Base-by-base conservation (phyloP, 1,140 invertebrate species). In the Drosophila kanapiae region DNA sequence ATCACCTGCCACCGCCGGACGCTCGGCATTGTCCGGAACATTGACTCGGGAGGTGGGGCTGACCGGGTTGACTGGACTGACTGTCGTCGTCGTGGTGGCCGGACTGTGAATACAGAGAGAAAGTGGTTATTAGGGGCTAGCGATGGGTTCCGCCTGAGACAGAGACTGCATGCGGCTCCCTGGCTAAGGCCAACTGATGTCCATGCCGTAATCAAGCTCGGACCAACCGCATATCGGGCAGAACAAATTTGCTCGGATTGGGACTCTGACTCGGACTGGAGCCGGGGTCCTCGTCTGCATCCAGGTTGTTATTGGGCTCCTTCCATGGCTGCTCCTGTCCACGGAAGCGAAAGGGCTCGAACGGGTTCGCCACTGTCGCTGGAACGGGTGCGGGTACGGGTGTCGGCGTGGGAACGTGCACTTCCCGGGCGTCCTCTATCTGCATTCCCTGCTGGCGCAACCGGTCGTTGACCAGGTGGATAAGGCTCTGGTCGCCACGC, bases 361-460 rank as follows among this genome's bases (percentile, higher is more conserved):
- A 74, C 3, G 70, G 70, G 11, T 74, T 70, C 8, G 29, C 37
- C 13, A 72, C 27, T 10, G n/a, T 9, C 7, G 40, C 47, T n/a
- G 49, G 49, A 18, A 6, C 27, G 11, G 63, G 31, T 3, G 9
- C 1, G 4, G 42, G 18, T 7, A 43, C 6, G 14, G 38, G 10
- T 7, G 27, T 33, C 16, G 33, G 33, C 4, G 13, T 18, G 47
- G 47, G 9, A 5, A 49, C 4, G 0, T 35, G 43, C 3, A 75
- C 69, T n/a, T 68, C 54, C 11, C 45, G 31, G 2, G 80, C 80
- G 0, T 67, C 38, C 35, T 75, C 64, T 18, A 87, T 83, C 1
- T 78, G 9, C 84, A 87, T 83, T 47, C 83, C 83, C 45, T 77
- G 83, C 37, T 80, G 68, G 1, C 80, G 76, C 49, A 87, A 10